These are phyloP conservation scores for Mongoloraphidia duomilia DNA, from an alignment of 2,888 invertebrate species.

Conservation along the genomic window DNA sequence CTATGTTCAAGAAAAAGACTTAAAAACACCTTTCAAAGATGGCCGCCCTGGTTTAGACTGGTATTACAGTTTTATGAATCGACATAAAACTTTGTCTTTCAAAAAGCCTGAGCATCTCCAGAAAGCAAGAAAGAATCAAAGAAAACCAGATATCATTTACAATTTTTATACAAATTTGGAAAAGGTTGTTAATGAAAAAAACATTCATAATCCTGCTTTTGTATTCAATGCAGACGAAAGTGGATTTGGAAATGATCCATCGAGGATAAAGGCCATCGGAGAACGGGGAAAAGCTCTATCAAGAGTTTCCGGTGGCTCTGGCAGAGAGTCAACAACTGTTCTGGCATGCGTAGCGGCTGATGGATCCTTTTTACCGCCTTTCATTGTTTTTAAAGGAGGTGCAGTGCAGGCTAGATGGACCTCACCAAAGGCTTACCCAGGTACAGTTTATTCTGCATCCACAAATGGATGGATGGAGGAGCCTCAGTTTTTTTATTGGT, in stretches of 20 bases:
- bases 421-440: conserved; percentile 9
- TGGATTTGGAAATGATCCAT: conserved; percentile 15
- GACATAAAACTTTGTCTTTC: conserved; percentile 13
- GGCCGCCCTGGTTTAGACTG: conserved; percentile 16
- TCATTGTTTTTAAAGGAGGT: conserved; percentile 16
- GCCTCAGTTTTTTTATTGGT: conserved; percentile 10
- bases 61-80: conserved; percentile 14
- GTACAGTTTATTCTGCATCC: conserved; percentile 14
- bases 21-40: conserved; percentile 14
- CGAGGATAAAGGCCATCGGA: conserved; percentile 13
- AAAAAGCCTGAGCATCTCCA: conserved; percentile 19
- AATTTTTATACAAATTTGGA: too few relatives aligned
- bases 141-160: conserved; percentile 17
- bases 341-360: conserved; percentile 14
- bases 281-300: conserved; percentile 12
- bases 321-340: conserved; percentile 15
- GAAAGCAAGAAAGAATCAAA: conserved; percentile 14
- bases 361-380: conserved; percentile 11
- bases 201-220: too few relatives aligned
- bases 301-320: conserved; percentile 14
- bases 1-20: conserved; percentile 6
- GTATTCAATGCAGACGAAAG: conserved; percentile 15
- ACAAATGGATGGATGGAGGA: conserved; percentile 17
- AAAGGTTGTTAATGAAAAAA: too few relatives aligned
- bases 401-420: conserved; percentile 12